Conservation (phyloP, 2,888 invertebrate species). For the Chaitophorus viminalis region DNA sequence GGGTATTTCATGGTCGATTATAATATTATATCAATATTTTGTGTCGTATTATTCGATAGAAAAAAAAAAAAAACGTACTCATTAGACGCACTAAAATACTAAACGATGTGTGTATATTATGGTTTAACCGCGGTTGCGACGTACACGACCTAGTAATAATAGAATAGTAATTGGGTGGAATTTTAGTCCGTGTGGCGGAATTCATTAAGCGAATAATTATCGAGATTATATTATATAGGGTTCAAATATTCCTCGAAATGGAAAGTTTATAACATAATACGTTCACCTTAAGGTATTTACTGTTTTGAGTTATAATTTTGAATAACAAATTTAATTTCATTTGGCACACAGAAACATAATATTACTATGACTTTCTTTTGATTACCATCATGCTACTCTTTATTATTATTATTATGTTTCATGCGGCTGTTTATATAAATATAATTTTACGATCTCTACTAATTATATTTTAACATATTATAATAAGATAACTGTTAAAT, state of each 20-base stretch:
- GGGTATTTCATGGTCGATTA: neutral
- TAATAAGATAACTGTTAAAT: no score
- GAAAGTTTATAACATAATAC: neutral
- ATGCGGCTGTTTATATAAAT: no score
- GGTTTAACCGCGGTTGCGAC: neutral
- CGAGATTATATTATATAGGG: neutral
- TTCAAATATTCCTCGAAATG: slow-evolving; percentile 16
- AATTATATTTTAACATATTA: no score
- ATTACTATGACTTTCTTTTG: neutral
- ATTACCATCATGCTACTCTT: no score
- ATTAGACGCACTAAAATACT: neutral
- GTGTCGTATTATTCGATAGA: slow-evolving; percentile 6
- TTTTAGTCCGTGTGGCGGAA: slow-evolving; percentile 22
- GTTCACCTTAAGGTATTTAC: slow-evolving; percentile 1
- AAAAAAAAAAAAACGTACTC: neutral
- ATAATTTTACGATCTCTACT: no score
- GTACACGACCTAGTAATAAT: slow-evolving; percentile 30
- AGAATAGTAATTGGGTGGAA: slow-evolving; percentile 31
- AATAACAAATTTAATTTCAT: neutral
- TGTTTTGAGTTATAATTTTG: neutral
- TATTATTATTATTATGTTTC: no score
- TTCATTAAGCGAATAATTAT: slow-evolving; percentile 10
- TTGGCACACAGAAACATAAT: no score
- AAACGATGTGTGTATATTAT: neutral
- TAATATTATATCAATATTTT: no score